Conservation (phyloP, 1,140 invertebrate genomes). For the Leptinotarsa lineolata region DNA sequence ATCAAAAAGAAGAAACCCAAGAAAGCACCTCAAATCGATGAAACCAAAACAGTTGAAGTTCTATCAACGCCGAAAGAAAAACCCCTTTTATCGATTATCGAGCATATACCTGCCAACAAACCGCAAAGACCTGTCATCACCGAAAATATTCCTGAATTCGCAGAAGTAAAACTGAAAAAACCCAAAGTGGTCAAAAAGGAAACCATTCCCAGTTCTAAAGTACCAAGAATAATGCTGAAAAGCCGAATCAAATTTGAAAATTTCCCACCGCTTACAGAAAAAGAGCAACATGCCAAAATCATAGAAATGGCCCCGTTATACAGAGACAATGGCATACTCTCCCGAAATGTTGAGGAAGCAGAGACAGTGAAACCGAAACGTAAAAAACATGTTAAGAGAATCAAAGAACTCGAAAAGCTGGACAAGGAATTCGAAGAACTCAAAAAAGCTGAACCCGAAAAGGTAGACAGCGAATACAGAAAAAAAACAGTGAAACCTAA, state of each 20-base stretch:
- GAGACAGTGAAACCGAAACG: conserved; percentile 66
- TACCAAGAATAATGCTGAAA: conserved; percentile 69
- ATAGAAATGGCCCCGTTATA: conserved; percentile 60
- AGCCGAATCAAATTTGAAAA: conserved; percentile 66
- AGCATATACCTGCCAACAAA: conserved; percentile 30
- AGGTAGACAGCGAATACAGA: conserved; percentile 43
- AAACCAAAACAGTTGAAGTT: conserved; percentile 53
- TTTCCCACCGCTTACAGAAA: conserved; percentile 60
- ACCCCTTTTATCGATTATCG: conserved; percentile 23
- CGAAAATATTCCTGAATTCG: conserved; percentile 43
- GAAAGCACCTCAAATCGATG: conserved; percentile 9
- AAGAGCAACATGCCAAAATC: conserved; percentile 59
- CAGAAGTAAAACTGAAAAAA: conserved; percentile 52
- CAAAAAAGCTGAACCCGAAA: conserved; percentile 38
- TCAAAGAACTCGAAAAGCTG: conserved; percentile 64
- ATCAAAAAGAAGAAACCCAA: conserved; percentile 50
- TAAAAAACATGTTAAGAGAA: conserved; percentile 69
- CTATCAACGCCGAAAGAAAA: conserved; percentile 11
- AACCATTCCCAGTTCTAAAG: conserved; percentile 54
- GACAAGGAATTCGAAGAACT: conserved; percentile 45
- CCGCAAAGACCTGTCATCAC: conserved; percentile 33
- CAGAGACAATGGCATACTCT: conserved; percentile 68
- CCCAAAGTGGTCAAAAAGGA: conserved; percentile 45
- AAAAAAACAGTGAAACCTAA: conserved; percentile 36
- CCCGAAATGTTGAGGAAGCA: conserved; percentile 73